Evolutionary conservation across 2,113 vertebrate genomes (phyloP).

Genomic region (Mesocricetus auratus): DNA sequence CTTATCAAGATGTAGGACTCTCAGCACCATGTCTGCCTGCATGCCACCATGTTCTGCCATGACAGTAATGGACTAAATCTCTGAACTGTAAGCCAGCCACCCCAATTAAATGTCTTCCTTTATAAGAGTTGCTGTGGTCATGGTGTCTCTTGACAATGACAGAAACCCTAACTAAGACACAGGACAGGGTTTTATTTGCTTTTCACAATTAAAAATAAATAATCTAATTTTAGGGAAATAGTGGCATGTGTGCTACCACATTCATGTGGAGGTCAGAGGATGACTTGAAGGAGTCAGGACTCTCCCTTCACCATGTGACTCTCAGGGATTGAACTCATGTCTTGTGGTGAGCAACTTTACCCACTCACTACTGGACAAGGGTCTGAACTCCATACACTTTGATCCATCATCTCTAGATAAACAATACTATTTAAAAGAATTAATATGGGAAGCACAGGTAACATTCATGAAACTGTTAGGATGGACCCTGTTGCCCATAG

Average conservation of each 20-base stretch:
- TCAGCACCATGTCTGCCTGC: background rate
- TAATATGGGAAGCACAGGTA: background rate
- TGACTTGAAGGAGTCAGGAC: background rate
- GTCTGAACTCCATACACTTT: background rate
- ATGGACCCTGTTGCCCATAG: background rate
- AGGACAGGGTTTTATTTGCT: background rate
- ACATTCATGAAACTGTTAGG: conserved; percentile 2
- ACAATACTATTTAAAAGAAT: background rate
- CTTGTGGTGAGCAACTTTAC: background rate
- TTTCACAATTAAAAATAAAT: background rate
- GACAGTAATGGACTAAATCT: background rate
- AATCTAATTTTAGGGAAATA: too few relatives aligned
- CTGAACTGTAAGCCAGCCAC: background rate
- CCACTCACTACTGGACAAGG: background rate
- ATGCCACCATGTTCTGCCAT: background rate
- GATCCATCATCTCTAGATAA: conserved; percentile 25
- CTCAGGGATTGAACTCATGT: background rate
- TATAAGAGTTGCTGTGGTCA: background rate
- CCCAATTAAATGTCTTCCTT: background rate
- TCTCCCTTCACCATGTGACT: background rate
- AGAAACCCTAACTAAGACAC: background rate
- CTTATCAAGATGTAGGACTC: background rate
- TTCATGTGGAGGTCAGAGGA: background rate
- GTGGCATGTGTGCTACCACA: background rate
- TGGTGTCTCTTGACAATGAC: background rate